These are phyloP conservation scores for Itoplectis maculator DNA, from an alignment of 2,888 invertebrate genomes.

Conservation along the genomic window DNA sequence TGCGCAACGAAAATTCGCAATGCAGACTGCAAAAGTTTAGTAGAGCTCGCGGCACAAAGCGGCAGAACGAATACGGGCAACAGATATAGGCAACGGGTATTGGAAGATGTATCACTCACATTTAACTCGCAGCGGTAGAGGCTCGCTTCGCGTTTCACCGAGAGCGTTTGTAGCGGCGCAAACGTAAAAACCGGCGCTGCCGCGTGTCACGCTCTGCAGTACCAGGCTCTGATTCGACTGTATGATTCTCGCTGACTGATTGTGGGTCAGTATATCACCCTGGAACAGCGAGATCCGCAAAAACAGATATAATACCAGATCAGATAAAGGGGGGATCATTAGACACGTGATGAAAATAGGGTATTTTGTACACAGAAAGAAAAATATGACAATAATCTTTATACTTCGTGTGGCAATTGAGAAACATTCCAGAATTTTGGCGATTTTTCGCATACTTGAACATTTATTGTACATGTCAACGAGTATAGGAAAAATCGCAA, in stretches of 20 bases:
- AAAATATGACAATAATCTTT: too few relatives aligned
- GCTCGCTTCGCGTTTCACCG: slow-evolving; percentile 95
- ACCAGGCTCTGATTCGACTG: slow-evolving; percentile 97
- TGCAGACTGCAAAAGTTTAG: background rate
- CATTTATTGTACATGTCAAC: too few relatives aligned
- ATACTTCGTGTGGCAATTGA: too few relatives aligned
- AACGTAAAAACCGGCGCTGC: slow-evolving; percentile 94
- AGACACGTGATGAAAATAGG: slow-evolving; percentile 28
- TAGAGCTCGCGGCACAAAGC: background rate
- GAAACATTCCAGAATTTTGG: too few relatives aligned
- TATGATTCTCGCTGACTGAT: slow-evolving; percentile 94
- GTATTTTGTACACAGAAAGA: slow-evolving; percentile 24
- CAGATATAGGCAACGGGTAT: slow-evolving; percentile 22
- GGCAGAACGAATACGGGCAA: too few relatives aligned
- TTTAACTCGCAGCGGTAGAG: slow-evolving; percentile 93
- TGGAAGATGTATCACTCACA: slow-evolving; percentile 88
- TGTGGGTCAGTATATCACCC: slow-evolving; percentile 93
- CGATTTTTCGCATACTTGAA: too few relatives aligned
- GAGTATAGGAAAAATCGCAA: too few relatives aligned
- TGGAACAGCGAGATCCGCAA: slow-evolving; percentile 84
- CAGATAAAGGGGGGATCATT: slow-evolving; percentile 30
- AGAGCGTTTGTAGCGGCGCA: slow-evolving; percentile 95
- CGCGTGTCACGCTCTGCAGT: slow-evolving; percentile 94
- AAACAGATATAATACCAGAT: slow-evolving; percentile 24
- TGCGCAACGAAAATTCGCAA: slow-evolving; percentile 3